Evolutionary conservation across 2,113 vertebrate species (phyloP).

Genomic region (Gorsachius goisagi): DNA sequence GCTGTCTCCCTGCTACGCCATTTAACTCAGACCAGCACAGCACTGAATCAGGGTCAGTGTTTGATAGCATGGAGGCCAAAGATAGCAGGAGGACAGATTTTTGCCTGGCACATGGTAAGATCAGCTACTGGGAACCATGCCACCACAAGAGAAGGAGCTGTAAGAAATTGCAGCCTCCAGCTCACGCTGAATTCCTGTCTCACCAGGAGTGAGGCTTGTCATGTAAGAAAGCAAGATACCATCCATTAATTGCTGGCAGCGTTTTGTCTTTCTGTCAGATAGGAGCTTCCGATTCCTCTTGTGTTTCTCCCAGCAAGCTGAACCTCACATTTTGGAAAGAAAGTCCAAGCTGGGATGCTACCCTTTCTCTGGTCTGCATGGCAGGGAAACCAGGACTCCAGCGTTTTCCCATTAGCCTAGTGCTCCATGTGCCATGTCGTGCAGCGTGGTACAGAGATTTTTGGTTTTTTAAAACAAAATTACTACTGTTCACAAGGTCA

Average conservation of each 20-base stretch:
- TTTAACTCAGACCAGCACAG: neutral
- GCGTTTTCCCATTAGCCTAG: neutral
- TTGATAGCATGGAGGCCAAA: slow-evolving; percentile 37
- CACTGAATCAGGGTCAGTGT: slow-evolving; percentile 27
- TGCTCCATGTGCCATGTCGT: fast-evolving
- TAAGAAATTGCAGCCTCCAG: slow-evolving; percentile 10
- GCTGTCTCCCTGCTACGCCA: neutral
- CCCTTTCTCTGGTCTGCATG: neutral
- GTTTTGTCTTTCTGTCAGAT: neutral
- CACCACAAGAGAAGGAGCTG: slow-evolving; percentile 19
- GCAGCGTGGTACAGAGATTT: neutral
- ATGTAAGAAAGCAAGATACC: neutral
- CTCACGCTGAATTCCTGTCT: neutral
- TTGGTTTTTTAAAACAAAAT: neutral
- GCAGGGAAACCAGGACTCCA: neutral
- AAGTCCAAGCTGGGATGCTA: neutral
- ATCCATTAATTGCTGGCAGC: slow-evolving; percentile 23
- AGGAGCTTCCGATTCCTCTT: neutral
- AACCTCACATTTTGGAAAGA: neutral
- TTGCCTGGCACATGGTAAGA: slow-evolving; percentile 1
- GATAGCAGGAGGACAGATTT: slow-evolving; percentile 36
- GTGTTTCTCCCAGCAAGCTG: neutral
- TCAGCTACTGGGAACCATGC: slow-evolving; percentile 32
- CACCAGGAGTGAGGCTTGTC: neutral
- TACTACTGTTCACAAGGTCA: neutral